A percentile compares a stretch with the other conserved stretches of the same genome.
Evolutionary conservation across 1,140 invertebrate species (phyloP).

Genomic region (Asbolus verrucosus): DNA sequence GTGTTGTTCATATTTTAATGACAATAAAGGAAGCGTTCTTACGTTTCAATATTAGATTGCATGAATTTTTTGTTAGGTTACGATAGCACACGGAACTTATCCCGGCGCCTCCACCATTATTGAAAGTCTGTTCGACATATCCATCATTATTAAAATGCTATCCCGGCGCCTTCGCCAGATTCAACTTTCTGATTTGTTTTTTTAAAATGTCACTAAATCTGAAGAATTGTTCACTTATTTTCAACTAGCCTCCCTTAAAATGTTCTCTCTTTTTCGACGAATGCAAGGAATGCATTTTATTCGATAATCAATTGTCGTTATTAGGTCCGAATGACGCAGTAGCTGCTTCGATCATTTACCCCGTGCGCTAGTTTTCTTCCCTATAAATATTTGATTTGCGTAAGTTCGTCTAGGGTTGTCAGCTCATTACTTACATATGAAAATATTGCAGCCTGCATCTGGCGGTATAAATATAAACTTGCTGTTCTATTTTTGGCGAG

Average conservation of each 20-base stretch:
- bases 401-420: neutral
- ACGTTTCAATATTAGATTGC: no score
- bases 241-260: neutral
- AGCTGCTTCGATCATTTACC: constrained; percentile 12
- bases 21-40: no score
- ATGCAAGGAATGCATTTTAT: constrained; percentile 6
- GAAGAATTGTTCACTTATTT: no score
- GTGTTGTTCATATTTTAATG: no score
- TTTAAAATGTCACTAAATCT: no score
- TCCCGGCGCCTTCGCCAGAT: no score
- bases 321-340: neutral
- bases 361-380: constrained; percentile 10
- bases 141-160: no score
- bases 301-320: constrained; percentile 11
- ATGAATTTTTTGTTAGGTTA: no score
- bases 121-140: no score
- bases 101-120: constrained; percentile 19
- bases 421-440: constrained; percentile 1
- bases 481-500: constrained; percentile 32
- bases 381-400: constrained; percentile 30
- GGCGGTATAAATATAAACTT: constrained; percentile 31
- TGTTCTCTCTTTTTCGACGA: neutral
- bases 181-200: no score
- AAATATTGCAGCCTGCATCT: constrained; percentile 13
- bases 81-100: no score